phyloP scores from a whole-genome alignment of 1,140 invertebrate species.

The Xylocopa sonorina region DNA sequence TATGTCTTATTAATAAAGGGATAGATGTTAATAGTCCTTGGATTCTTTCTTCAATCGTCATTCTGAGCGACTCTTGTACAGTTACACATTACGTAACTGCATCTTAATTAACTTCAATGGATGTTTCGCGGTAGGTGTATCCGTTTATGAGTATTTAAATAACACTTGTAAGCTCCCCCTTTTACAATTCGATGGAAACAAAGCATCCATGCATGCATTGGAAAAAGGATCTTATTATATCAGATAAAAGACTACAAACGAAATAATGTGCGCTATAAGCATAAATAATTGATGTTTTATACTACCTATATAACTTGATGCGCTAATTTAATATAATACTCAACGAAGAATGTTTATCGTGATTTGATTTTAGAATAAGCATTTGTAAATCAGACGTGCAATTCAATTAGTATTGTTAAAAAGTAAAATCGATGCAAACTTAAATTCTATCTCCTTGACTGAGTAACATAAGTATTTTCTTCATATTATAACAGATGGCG shows the following conservation, averaged over 20 bases:
- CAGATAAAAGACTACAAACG: neutral
- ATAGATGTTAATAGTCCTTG: slow-evolving; percentile 25
- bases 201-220: neutral
- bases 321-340: too few species aligned
- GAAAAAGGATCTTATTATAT: neutral
- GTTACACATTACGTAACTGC: slow-evolving; percentile 1
- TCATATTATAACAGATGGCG: neutral
- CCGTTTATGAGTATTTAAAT: too few species aligned
- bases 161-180: neutral
- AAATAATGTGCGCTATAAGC: too few species aligned
- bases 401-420: neutral
- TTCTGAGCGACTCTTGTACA: neutral
- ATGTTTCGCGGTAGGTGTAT: neutral
- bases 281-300: too few species aligned
- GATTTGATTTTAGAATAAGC: neutral
- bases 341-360: too few species aligned
- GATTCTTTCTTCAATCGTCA: slow-evolving; percentile 12
- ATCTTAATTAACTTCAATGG: neutral
- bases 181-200: neutral
- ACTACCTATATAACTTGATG: too few species aligned
- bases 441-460: neutral
- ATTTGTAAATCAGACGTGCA: too few species aligned
- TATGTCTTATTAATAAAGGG: slow-evolving; percentile 45
- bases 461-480: neutral
- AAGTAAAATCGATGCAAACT: neutral